phyloP scores from a whole-genome alignment of 2,888 invertebrate species.

The Sinhomidia bicolor region DNA sequence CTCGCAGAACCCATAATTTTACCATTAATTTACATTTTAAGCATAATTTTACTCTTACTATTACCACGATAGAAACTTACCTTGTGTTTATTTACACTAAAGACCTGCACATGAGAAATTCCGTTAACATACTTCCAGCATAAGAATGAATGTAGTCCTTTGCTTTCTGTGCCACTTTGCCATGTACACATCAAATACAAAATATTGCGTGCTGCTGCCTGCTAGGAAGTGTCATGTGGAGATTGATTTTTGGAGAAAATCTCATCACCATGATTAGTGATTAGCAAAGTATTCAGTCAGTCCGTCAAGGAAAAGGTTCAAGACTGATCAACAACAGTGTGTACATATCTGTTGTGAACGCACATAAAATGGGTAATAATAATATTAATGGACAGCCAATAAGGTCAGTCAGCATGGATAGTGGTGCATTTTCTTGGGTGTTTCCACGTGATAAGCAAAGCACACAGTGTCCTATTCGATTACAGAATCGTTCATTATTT shows the following conservation, averaged over 20 bases:
- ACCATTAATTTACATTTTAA: not conserved
- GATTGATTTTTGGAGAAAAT: not conserved
- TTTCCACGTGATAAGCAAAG: constrained; percentile 22
- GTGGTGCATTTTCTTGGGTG: constrained; percentile 1
- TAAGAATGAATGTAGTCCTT: too few relatives aligned
- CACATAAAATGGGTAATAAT: constrained; percentile 28
- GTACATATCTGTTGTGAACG: constrained; percentile 10
- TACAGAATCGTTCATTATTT: constrained; percentile 62
- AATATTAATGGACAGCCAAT: constrained; percentile 60
- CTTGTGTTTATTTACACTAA: too few relatives aligned
- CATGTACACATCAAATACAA: too few relatives aligned
- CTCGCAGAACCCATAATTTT: not conserved
- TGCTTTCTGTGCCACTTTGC: too few relatives aligned
- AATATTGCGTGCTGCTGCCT: not conserved
- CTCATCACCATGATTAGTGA: not conserved
- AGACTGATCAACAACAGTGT: not conserved
- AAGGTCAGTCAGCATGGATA: constrained; percentile 63
- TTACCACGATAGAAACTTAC: too few relatives aligned
- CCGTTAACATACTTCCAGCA: too few relatives aligned
- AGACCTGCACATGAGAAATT: too few relatives aligned
- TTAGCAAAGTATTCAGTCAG: not conserved
- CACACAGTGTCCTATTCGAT: constrained; percentile 51
- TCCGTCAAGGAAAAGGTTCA: not conserved
- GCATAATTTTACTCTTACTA: too few relatives aligned
- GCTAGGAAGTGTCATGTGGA: not conserved